phyloP scores from a whole-genome alignment of 2,113 vertebrate species.

The Gallinago media region DNA sequence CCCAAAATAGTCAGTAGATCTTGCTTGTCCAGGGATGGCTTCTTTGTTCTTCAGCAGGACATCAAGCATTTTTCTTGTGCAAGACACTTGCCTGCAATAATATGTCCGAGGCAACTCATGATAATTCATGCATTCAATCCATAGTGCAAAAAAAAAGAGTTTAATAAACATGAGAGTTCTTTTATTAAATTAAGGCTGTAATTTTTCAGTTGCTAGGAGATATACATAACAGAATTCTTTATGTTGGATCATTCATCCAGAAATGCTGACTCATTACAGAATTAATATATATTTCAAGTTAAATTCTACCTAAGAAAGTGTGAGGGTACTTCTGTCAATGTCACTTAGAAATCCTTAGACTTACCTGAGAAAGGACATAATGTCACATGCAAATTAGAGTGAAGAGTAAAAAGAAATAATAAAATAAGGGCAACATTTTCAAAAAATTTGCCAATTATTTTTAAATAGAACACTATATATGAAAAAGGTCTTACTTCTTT shows the following conservation, averaged over 20 bases:
- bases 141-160: background rate
- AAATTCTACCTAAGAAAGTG: background rate
- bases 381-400: background rate
- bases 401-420: background rate
- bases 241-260: background rate
- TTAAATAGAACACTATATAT: background rate
- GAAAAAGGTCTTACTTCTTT: constrained; percentile 25
- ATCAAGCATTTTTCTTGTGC: background rate
- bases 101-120: background rate
- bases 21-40: background rate
- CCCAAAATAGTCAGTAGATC: background rate
- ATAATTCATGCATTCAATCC: background rate
- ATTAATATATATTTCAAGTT: background rate
- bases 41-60: background rate
- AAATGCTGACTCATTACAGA: background rate
- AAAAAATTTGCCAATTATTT: background rate
- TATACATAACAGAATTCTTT: background rate
- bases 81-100: background rate
- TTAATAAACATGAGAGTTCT: background rate
- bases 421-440: background rate
- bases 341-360: background rate
- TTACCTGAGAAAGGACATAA: background rate
- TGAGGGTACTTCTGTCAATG: background rate
- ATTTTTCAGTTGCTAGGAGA: background rate
- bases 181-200: background rate